Base-by-base conservation (phyloP, 2,888 invertebrate species). In the Catonia carolina region DNA sequence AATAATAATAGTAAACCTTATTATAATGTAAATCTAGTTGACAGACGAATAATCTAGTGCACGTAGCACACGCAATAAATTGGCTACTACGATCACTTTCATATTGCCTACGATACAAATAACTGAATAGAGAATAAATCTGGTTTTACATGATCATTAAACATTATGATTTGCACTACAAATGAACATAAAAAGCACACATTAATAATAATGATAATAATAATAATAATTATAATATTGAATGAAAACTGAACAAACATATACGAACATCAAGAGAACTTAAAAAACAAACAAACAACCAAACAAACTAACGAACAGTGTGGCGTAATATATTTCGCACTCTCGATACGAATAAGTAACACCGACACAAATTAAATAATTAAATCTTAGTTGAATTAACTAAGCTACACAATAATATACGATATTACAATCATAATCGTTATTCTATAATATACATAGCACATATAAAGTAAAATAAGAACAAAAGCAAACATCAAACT, bases 401-500 rank as follows among this genome's bases (percentile, higher is more conserved):
- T 42, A 55, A 41, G 50, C 42, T 50, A 55, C 55, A 55, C 50
- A 53, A 53, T 53, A 53, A 53, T 53, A 53, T 41, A 52, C 37
- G 41, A 39, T 37, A 37, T 52, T 39, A 52, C 37, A 37, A 39
- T 52, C 15, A 37, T 52, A 52, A 23, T 39, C 39, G 52, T 52
- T 39, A 23, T 52, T 36, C 33, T 39, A 23, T 33, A 39, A 52
- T 52, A 39, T 52, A 27, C 41, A 52, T 39, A 52, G n/a, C n/a
- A n/a, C n/a, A 45, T 22, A 45, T n/a, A 23, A 45, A 42, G 15
- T 14, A 45, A 45, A 23, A 42, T 18, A 5, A 22, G 14, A 45
- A 45, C 45, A 23, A 23, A 45, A 45, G 3, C 10, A 45, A 45
- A 23, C 20, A 14, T 45, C 12, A 45, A 45, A 45, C 45, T 22